Evolutionary conservation across 2,797 vertebrate genomes (phyloP).

Genomic region (Threskiornis aethiopicus): DNA sequence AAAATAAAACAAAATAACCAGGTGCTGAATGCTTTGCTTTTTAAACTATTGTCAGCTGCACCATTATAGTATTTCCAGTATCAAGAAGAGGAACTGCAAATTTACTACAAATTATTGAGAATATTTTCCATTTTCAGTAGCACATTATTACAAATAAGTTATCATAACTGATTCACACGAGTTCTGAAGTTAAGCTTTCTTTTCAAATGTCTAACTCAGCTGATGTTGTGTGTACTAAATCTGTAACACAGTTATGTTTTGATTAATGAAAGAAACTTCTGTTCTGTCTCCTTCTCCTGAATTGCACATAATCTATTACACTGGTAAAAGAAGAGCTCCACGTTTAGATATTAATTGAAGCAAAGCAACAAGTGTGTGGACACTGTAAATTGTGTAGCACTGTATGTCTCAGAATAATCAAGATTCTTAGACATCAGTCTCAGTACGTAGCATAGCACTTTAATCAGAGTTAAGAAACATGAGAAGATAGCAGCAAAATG

Average conservation of each 20-base stretch:
- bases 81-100: neutral
- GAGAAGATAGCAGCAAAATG: neutral
- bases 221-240: neutral
- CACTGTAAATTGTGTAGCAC: neutral
- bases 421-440: neutral
- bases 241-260: neutral
- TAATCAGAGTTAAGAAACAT: neutral
- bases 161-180: neutral
- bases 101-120: neutral
- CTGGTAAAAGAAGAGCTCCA: fast-evolving
- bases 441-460: neutral
- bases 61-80: neutral
- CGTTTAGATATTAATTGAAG: neutral
- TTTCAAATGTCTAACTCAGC: neutral
- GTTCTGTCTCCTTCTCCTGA: neutral
- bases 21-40: neutral
- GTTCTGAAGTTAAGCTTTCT: neutral
- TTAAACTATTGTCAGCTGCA: neutral
- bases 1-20: neutral
- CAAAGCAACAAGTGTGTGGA: neutral
- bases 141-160: neutral
- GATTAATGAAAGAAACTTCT: neutral
- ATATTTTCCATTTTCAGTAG: neutral
- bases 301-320: neutral
- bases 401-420: neutral